These are phyloP conservation scores for Spea bombifrons DNA, from an alignment of 2,113 vertebrate species.

Conservation along the genomic window DNA sequence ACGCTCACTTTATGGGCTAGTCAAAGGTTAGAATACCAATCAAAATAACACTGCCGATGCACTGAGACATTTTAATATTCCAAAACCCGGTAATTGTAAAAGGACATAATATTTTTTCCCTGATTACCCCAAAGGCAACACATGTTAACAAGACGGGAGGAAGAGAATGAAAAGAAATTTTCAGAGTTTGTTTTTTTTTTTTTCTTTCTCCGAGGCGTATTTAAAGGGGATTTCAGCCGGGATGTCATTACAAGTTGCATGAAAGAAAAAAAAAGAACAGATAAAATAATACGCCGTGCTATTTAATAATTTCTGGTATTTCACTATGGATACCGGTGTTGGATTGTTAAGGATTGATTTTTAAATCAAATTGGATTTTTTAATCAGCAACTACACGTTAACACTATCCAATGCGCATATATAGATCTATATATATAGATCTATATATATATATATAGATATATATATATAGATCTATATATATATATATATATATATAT, in stretches of 20 bases:
- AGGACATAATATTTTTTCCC: constrained; percentile 92
- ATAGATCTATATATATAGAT: too few relatives aligned
- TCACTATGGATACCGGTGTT: not conserved
- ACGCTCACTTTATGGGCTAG: constrained; percentile 85
- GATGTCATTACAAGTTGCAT: constrained; percentile 20
- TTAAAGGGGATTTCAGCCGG: constrained; percentile 68
- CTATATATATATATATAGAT: too few relatives aligned
- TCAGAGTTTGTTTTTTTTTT: constrained; percentile 70
- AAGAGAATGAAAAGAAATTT: constrained; percentile 75
- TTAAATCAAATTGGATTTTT: too few relatives aligned
- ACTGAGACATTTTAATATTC: constrained; percentile 99
- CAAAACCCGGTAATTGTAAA: constrained; percentile 96
- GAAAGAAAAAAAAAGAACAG: not conserved
- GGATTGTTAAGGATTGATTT: constrained; percentile 18
- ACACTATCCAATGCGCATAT: too few relatives aligned
- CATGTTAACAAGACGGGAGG: constrained; percentile 75
- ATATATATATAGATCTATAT: too few relatives aligned
- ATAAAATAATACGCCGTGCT: too few relatives aligned
- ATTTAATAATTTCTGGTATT: not conserved
- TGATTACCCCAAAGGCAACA: constrained; percentile 87
- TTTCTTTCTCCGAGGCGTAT: constrained; percentile 70
- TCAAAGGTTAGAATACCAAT: constrained; percentile 99
- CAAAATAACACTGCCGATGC: constrained; percentile 91
- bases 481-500: too few relatives aligned
- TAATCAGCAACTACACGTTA: too few relatives aligned